phyloP scores from a whole-genome alignment of 1,140 invertebrate genomes.

The Meloidogyne exigua region DNA sequence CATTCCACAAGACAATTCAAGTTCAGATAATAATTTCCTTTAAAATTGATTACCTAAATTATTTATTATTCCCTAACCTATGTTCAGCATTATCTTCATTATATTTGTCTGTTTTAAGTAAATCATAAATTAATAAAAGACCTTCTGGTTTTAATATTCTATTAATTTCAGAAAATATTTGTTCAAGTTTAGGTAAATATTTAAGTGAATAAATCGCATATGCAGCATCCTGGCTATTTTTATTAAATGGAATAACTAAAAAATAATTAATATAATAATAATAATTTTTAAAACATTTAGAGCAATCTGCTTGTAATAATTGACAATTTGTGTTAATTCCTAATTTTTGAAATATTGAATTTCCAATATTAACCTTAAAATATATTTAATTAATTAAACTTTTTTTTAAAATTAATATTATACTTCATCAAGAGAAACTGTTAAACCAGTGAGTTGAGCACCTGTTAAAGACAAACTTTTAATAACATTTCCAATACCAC shows the following conservation, averaged over 20 bases:
- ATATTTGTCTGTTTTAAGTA: conserved; percentile 58
- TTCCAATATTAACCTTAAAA: conserved; percentile 54
- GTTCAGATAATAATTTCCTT: conserved; percentile 52
- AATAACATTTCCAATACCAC: conserved; percentile 61
- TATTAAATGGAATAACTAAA: conserved; percentile 56
- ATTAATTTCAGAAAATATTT: conserved; percentile 49
- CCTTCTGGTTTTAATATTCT: conserved; percentile 53
- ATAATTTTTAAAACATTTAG: conserved; percentile 42
- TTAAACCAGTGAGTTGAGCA: conserved; percentile 56
- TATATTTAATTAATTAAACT: neutral
- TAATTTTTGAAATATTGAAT: conserved; percentile 43
- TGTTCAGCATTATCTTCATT: conserved; percentile 54
- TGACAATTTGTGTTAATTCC: conserved; percentile 47
- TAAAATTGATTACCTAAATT: conserved; percentile 19
- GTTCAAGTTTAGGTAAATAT: conserved; percentile 55
- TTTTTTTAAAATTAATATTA: conserved; percentile 8
- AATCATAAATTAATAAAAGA: conserved; percentile 58
- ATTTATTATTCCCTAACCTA: conserved; percentile 19
- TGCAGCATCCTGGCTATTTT: conserved; percentile 50
- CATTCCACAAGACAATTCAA: conserved; percentile 63
- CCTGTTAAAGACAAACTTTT: conserved; percentile 51
- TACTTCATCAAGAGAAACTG: conserved; percentile 59
- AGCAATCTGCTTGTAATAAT: conserved; percentile 69
- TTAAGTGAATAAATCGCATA: conserved; percentile 62
- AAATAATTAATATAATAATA: conserved; percentile 52